phyloP scores from a whole-genome alignment of 2,797 vertebrate species.

The Gallinago solitaria region DNA sequence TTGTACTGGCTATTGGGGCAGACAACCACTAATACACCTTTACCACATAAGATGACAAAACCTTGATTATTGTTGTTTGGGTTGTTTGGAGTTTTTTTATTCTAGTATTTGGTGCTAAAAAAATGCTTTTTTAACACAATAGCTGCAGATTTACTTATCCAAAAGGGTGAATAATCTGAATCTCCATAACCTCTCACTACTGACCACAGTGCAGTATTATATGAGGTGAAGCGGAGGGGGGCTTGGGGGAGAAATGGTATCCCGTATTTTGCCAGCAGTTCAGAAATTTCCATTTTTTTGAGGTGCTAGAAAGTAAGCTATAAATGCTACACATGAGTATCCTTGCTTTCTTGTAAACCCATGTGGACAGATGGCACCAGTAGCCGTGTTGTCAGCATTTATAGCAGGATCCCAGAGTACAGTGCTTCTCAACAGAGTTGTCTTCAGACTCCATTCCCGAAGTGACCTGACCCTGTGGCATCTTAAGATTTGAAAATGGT shows the following conservation, averaged over 20 bases:
- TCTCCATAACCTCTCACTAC: neutral
- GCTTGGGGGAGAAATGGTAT: neutral
- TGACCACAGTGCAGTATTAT: neutral
- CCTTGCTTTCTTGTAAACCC: neutral
- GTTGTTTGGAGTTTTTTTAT: neutral
- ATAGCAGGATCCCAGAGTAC: neutral
- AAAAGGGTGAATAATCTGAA: neutral
- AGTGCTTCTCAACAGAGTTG: neutral
- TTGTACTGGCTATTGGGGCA: neutral
- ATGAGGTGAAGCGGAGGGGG: neutral
- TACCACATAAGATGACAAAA: neutral
- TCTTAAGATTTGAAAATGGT: neutral
- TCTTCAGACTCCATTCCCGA: neutral
- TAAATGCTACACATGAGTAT: neutral
- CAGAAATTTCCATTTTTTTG: neutral
- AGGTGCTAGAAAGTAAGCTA: neutral
- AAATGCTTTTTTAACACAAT: neutral
- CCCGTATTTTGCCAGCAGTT: neutral
- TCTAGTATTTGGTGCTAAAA: neutral
- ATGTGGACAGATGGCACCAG: neutral
- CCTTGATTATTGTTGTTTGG: neutral
- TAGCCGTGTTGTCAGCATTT: neutral
- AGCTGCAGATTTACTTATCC: neutral
- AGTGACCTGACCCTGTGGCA: slow-evolving; percentile 39
- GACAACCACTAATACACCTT: neutral